phyloP scores from a whole-genome alignment of 2,888 invertebrate genomes.

The Drosophila demipolita region DNA sequence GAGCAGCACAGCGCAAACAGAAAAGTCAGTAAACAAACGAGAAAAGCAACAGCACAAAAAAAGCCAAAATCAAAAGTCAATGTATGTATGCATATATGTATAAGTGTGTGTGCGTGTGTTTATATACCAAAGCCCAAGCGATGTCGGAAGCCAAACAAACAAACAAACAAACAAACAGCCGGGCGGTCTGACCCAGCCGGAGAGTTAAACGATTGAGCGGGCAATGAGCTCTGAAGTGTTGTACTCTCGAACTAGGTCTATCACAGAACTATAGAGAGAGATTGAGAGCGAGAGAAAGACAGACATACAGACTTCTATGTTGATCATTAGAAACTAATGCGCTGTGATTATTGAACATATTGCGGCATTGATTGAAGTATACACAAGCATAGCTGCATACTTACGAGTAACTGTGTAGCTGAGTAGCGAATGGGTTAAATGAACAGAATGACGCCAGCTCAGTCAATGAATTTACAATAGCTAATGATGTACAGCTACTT shows the following conservation, averaged over 20 bases:
- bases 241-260: conserved; percentile 40
- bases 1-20: conserved; percentile 54
- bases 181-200: conserved; percentile 51
- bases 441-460: conserved; percentile 31
- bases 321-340: conserved; percentile 43
- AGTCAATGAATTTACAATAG: not conserved
- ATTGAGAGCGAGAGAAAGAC: not conserved
- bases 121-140: conserved; percentile 35
- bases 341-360: conserved; percentile 52
- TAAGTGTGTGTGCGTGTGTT: conserved; percentile 4
- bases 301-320: not conserved
- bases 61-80: conserved; percentile 60
- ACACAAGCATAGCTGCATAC: not conserved
- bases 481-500: conserved; percentile 11
- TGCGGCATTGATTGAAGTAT: conserved; percentile 48
- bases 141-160: conserved; percentile 73
- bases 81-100: conserved; percentile 5
- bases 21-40: conserved; percentile 63
- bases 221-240: conserved; percentile 36
- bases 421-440: not conserved
- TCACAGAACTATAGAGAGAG: conserved; percentile 21
- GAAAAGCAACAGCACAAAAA: conserved; percentile 55
- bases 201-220: conserved; percentile 31
- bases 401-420: conserved; percentile 5
- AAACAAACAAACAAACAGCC: conserved; percentile 51